phyloP scores from a whole-genome alignment of 1,140 invertebrate genomes.

The Tetragonula clypearis region DNA sequence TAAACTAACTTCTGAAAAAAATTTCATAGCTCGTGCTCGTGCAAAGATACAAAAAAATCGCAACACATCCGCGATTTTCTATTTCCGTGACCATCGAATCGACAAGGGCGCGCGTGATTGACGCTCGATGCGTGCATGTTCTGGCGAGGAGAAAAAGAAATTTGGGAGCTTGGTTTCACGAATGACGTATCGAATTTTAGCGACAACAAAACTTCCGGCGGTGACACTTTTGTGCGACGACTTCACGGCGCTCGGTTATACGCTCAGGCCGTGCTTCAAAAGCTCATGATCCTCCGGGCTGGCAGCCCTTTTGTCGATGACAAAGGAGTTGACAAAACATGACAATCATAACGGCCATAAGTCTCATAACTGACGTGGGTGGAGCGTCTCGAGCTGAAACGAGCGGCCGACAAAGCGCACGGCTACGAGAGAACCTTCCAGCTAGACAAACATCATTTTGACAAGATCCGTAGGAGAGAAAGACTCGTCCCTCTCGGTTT shows the following conservation, averaged over 20 bases:
- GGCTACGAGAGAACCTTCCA: background rate
- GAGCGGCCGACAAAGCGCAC: constrained; percentile 51
- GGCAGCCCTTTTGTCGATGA: constrained; percentile 78
- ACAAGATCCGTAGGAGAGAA: constrained; percentile 59
- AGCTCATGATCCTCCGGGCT: constrained; percentile 78
- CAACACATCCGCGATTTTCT: too few species aligned
- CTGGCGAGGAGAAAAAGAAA: background rate
- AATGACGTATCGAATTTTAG: constrained; percentile 2
- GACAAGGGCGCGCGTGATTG: too few species aligned
- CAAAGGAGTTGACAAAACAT: constrained; percentile 74
- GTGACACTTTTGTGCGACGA: background rate
- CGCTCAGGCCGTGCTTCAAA: background rate
- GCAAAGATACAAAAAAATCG: too few species aligned
- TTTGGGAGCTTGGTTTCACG: background rate
- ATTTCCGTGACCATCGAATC: background rate
- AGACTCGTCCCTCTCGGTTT: constrained; percentile 22
- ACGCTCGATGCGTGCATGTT: background rate
- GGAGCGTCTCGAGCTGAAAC: constrained; percentile 51
- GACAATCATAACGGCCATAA: constrained; percentile 76
- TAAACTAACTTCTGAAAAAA: too few species aligned
- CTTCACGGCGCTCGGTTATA: background rate
- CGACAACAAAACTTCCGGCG: background rate
- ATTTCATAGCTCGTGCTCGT: too few species aligned
- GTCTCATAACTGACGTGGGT: constrained; percentile 71
- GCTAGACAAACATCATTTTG: constrained; percentile 76